Evolutionary conservation across 2,888 invertebrate genomes (phyloP).

Genomic region (Rotaria sp.): DNA sequence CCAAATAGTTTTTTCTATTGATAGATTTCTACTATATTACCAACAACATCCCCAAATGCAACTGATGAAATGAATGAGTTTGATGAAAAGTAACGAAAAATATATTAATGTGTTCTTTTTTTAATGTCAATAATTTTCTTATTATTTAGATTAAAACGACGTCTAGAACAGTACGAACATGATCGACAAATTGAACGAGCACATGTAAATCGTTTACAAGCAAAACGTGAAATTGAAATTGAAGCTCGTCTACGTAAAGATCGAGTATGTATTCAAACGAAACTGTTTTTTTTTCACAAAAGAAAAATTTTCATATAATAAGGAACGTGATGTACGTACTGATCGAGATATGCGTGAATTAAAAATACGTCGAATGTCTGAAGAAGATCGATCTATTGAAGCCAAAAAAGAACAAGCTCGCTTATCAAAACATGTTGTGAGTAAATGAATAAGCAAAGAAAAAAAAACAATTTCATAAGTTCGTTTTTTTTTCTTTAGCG

Average conservation of each 20-base stretch:
- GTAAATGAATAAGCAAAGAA: neutral
- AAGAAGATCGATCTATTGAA: conserved; percentile 31
- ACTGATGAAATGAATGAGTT: conserved; percentile 21
- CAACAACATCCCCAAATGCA: neutral
- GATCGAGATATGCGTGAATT: neutral
- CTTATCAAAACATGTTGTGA: conserved; percentile 27
- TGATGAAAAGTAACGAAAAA: conserved; percentile 1
- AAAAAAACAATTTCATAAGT: too few species aligned
- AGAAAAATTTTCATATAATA: neutral
- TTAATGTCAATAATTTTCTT: neutral
- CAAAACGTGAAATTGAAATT: neutral
- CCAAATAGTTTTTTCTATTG: neutral
- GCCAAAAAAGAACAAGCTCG: conserved; percentile 35
- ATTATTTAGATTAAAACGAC: conserved; percentile 9
- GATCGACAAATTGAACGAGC: conserved; percentile 15
- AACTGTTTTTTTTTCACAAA: neutral
- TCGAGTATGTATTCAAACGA: neutral
- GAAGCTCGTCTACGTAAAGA: conserved; percentile 15
- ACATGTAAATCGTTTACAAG: neutral
- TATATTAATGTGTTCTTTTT: neutral
- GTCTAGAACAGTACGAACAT: conserved; percentile 20
- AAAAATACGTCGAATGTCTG: neutral
- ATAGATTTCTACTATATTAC: neutral
- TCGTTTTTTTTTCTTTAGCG: neutral
- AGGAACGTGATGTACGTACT: neutral